phyloP scores from a whole-genome alignment of 2,888 invertebrate genomes.

The Drepanosiphum platanoidis region DNA sequence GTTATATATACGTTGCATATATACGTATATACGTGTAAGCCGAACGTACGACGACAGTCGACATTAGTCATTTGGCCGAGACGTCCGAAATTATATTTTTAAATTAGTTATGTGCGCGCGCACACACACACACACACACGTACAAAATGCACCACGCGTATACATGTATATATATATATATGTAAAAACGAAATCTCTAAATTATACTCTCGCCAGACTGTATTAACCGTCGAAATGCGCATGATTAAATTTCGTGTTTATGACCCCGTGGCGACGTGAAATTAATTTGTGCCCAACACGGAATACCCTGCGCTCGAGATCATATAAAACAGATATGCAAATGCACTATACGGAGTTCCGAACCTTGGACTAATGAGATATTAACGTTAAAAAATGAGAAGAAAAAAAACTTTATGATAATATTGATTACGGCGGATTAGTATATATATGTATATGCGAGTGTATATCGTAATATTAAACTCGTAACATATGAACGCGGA shows the following conservation, averaged over 20 bases:
- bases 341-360: slow-evolving; percentile 16
- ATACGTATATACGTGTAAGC: neutral
- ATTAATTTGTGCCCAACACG: slow-evolving; percentile 58
- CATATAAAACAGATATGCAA: slow-evolving; percentile 59
- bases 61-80: slow-evolving; percentile 51
- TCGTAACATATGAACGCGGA: too few relatives aligned
- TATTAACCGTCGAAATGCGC: slow-evolving; percentile 53
- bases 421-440: slow-evolving; percentile 46
- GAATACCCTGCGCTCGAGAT: slow-evolving; percentile 45
- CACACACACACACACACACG: neutral
- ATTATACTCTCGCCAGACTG: slow-evolving; percentile 44
- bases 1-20: neutral
- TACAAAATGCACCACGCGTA: neutral
- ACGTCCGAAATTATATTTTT: slow-evolving; percentile 54
- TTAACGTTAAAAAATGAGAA: slow-evolving; percentile 52
- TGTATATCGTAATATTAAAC: neutral
- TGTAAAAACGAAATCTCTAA: slow-evolving; percentile 48
- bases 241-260: slow-evolving; percentile 60
- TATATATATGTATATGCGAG: neutral
- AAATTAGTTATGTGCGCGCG: slow-evolving; percentile 45
- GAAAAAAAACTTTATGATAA: slow-evolving; percentile 9
- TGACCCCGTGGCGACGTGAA: slow-evolving; percentile 61
- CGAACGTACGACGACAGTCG: slow-evolving; percentile 39
- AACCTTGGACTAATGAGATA: slow-evolving; percentile 54
- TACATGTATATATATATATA: neutral